These are phyloP conservation scores for Acanthosepion pharaonis DNA, from an alignment of 2,888 invertebrate species.

Conservation along the genomic window DNA sequence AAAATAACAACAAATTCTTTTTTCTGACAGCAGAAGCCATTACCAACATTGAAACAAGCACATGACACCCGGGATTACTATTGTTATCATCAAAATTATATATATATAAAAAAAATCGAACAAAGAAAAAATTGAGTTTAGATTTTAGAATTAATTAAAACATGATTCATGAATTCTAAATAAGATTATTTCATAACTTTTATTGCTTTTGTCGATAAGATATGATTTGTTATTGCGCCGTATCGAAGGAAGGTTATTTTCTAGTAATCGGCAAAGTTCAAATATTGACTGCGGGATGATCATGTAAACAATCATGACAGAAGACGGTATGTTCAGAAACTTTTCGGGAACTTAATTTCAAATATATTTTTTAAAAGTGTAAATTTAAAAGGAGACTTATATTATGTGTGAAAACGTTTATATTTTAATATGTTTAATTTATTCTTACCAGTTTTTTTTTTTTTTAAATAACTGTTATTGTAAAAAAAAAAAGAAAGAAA, in stretches of 20 bases:
- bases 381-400: not conserved
- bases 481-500: not conserved
- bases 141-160: not conserved
- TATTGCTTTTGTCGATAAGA: not conserved
- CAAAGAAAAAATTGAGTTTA: not conserved
- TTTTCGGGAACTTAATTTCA: not conserved
- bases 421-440: not conserved
- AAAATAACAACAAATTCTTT: not conserved
- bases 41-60: not conserved
- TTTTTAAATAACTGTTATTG: not conserved
- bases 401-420: not conserved
- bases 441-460: not conserved
- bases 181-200: not conserved
- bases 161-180: not conserved
- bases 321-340: constrained; percentile 53
- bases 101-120: not conserved
- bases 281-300: constrained; percentile 50
- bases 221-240: not conserved
- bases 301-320: constrained; percentile 61
- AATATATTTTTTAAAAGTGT: constrained; percentile 41
- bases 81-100: not conserved
- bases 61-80: not conserved
- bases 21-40: not conserved
- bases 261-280: not conserved
- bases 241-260: constrained; percentile 37